phyloP scores from a whole-genome alignment of 2,113 vertebrate genomes.

The Marmota flaviventris region DNA sequence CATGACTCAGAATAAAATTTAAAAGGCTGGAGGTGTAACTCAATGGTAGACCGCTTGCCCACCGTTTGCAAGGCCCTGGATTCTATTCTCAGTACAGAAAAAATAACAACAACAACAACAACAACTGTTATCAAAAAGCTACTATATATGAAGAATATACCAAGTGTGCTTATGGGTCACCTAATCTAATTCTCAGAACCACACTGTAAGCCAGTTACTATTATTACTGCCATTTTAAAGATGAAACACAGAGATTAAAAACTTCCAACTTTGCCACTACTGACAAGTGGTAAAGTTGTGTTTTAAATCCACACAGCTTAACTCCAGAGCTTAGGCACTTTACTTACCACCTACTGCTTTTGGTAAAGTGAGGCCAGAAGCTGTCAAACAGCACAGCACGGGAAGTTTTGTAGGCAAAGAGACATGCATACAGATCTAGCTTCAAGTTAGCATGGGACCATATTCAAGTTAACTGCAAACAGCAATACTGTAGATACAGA shows the following conservation, averaged over 20 bases:
- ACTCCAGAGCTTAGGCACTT: slow-evolving; percentile 1
- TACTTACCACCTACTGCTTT: not conserved
- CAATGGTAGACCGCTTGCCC: no score
- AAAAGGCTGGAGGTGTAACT: no score
- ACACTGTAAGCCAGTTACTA: not conserved
- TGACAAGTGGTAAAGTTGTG: not conserved
- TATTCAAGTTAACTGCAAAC: not conserved
- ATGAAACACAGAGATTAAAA: not conserved
- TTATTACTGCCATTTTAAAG: slow-evolving; percentile 4
- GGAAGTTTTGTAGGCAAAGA: not conserved
- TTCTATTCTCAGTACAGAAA: no score
- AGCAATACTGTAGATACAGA: not conserved
- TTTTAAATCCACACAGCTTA: not conserved
- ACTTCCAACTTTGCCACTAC: not conserved
- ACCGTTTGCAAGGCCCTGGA: no score
- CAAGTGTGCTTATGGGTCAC: not conserved
- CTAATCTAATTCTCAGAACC: not conserved
- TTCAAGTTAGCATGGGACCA: not conserved
- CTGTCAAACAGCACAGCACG: not conserved
- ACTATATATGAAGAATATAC: not conserved
- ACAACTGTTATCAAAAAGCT: not conserved
- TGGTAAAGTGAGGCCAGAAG: not conserved
- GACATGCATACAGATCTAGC: not conserved
- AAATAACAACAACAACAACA: no score
- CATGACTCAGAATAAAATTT: no score